Conservation (phyloP, 2,113 vertebrate species). For the Mirounga angustirostris region DNA sequence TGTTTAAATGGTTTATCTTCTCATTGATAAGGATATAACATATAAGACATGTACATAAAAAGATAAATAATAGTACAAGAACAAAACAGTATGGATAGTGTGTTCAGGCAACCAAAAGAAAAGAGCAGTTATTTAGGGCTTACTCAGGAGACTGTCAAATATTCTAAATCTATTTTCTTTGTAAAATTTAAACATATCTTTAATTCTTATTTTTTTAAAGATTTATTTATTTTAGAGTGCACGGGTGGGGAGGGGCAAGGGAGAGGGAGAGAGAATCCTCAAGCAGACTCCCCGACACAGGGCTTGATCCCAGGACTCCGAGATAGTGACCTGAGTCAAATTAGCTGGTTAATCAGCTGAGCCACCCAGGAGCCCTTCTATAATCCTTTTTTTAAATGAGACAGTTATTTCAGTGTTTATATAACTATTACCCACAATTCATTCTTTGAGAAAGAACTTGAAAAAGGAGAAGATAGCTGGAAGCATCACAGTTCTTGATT, state of each 20-base stretch:
- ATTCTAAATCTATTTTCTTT: not conserved
- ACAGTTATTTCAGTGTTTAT: not conserved
- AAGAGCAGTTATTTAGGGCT: not conserved
- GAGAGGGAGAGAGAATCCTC: not conserved
- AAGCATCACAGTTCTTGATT: not conserved
- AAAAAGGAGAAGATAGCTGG: not conserved
- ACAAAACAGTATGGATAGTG: not conserved
- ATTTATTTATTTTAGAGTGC: not conserved
- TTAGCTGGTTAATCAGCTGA: not conserved
- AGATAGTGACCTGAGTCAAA: not conserved
- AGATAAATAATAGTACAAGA: not conserved
- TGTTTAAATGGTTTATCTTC: not conserved
- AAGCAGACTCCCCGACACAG: not conserved
- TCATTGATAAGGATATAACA: not conserved
- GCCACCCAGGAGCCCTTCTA: not conserved
- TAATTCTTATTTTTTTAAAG: constrained; percentile 4
- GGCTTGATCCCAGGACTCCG: not conserved
- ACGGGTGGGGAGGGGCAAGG: not conserved
- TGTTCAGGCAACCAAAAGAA: constrained; percentile 20
- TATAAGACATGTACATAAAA: not conserved
- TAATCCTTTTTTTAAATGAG: constrained; percentile 54
- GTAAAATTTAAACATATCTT: not conserved
- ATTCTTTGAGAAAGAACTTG: constrained; percentile 11
- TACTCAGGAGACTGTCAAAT: not conserved
- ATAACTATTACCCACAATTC: not conserved